Evolutionary conservation across 2,797 vertebrate species (phyloP), one percentile per base, ranked within the genome.

Genomic region (Pangasius mekongensis): DNA sequence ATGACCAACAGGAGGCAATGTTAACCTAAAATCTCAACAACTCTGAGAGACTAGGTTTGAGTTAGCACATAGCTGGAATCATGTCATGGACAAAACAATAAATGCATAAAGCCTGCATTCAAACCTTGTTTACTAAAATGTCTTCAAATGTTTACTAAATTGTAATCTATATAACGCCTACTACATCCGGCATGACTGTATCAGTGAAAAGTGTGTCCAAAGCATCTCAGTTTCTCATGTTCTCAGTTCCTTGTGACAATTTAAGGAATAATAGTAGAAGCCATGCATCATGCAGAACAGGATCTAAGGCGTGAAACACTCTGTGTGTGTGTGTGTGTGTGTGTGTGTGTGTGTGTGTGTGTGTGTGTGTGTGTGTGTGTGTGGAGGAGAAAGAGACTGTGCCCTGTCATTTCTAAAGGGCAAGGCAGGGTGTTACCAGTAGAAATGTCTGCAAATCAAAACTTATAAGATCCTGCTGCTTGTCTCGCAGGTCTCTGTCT

Each of bases 391-490:
- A 8, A 27, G 39, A 74, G 9, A 13, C 33, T 18, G 56, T 13
- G 52, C 77, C 13, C 36, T 84, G 69, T 27, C 47, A 47, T 76
- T 49, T 77, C 14, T 89, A 82, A 78, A 89, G 43, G 58, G 78
- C 81, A 84, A 77, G 5, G 58, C 33, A 84, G 49, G 11, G 60
- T 49, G 43, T 74, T 52, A 52, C 30, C 33, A 66, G 49, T 16
- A 87, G 77, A 82, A 84, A 43, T 84, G 49, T 27, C 33, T 43
- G n/a, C 52, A 43, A 84, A 85, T 89, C 39, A 87, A 89, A 89
- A 58, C 67, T 3, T 62, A 83, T 69, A 74, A 58, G 24, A 62
- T 86, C 58, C 27, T 67, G 71, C 60, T 77, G 56, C 54, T 64
- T 58, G 66, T 54, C 58, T 39, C 24, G 1, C 62, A 67, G n/a